Evolutionary conservation across 1,140 invertebrate species (phyloP).

Genomic region (Nebria ingens): DNA sequence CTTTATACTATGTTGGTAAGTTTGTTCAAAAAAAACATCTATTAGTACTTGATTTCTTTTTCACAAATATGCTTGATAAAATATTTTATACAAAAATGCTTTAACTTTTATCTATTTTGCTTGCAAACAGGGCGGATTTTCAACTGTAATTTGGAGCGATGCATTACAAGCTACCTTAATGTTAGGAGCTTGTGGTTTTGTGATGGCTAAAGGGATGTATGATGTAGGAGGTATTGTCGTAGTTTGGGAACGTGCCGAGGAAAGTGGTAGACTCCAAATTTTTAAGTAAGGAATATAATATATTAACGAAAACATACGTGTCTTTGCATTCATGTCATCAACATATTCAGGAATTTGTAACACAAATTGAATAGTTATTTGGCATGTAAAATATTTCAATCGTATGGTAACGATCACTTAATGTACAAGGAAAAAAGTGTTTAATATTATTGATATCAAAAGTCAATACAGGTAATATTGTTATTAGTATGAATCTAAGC

Average conservation of each 20-base stretch:
- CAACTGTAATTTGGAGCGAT: not conserved
- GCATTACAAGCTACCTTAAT: not conserved
- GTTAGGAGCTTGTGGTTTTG: not conserved
- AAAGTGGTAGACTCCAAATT: not conserved
- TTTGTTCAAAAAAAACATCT: not conserved
- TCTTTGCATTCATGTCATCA: too few relatives aligned
- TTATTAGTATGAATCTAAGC: conserved; percentile 53
- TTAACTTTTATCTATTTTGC: not conserved
- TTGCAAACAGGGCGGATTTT: not conserved
- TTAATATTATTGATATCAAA: too few relatives aligned
- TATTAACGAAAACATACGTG: not conserved
- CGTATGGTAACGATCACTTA: too few relatives aligned
- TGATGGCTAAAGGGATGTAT: not conserved
- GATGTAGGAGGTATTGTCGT: not conserved
- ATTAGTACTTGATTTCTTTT: too few relatives aligned
- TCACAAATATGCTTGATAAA: too few relatives aligned
- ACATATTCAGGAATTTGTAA: too few relatives aligned
- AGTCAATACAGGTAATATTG: too few relatives aligned
- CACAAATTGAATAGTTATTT: too few relatives aligned
- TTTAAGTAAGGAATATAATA: not conserved
- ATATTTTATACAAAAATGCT: not conserved
- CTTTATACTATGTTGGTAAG: not conserved
- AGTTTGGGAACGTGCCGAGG: not conserved
- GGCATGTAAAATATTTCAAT: too few relatives aligned
- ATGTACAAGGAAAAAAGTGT: too few relatives aligned